Conservation (phyloP, 2,113 vertebrate genomes). For the Panthera tigris region DNA sequence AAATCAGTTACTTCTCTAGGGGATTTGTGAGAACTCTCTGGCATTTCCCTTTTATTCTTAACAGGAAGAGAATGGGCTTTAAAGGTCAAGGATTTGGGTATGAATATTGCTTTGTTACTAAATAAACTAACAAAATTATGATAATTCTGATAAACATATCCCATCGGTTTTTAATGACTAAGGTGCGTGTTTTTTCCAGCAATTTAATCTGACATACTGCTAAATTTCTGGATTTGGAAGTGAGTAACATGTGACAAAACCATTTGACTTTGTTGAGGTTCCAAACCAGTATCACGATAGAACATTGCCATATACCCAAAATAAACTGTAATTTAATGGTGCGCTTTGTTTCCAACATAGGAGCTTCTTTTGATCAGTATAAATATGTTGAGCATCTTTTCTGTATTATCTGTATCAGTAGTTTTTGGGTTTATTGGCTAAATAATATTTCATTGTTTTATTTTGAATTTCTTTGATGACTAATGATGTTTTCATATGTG, state of each 20-base stretch:
- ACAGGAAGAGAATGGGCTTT: not conserved
- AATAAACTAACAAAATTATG: not conserved
- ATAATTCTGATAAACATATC: not conserved
- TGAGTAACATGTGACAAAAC: not conserved
- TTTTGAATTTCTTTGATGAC: not conserved
- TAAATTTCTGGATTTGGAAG: not conserved
- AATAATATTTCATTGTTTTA: not conserved
- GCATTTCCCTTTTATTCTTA: not conserved
- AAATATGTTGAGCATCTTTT: not conserved
- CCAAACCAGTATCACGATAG: not conserved
- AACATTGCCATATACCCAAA: not conserved
- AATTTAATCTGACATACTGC: not conserved
- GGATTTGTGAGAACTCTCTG: not conserved
- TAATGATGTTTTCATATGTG: not conserved
- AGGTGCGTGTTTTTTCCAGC: not conserved
- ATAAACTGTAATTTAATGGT: not conserved
- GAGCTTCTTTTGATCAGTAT: not conserved
- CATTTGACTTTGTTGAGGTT: not conserved
- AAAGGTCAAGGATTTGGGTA: not conserved
- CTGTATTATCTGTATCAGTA: not conserved
- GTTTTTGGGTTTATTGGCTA: not conserved
- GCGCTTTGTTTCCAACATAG: not conserved
- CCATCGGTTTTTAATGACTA: not conserved
- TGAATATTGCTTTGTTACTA: not conserved
- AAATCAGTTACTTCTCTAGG: not conserved